Percentiles rank a stretch among this genome's conserved stretches.
phyloP scores from a whole-genome alignment of 2,888 invertebrate genomes.

The Dermolepida albohirtum region DNA sequence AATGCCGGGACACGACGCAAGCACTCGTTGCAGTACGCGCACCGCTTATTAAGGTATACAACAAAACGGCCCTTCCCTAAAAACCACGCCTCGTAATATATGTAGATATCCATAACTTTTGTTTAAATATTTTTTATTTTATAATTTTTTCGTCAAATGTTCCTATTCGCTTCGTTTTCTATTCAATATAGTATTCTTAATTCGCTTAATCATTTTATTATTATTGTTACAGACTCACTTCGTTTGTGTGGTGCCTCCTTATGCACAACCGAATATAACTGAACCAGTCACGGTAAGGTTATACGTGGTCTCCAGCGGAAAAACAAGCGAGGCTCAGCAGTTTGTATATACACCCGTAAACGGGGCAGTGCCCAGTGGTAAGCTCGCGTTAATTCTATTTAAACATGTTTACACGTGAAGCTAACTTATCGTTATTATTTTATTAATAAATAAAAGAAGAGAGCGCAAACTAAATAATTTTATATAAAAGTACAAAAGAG shows the following conservation, averaged over 20 bases:
- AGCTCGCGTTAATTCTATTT: conserved; percentile 58
- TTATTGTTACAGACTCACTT: conserved; percentile 79
- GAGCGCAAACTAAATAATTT: neutral
- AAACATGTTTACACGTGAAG: conserved; percentile 45
- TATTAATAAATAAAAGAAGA: conserved; percentile 38
- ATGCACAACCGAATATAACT: conserved; percentile 74
- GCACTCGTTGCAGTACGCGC: too few relatives aligned
- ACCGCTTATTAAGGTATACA: too few relatives aligned
- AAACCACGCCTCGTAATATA: too few relatives aligned
- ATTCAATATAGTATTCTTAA: too few relatives aligned
- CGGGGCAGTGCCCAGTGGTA: conserved; percentile 64
- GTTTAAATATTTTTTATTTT: too few relatives aligned
- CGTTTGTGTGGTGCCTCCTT: conserved; percentile 87
- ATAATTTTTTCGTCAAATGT: too few relatives aligned
- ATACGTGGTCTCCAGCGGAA: conserved; percentile 85
- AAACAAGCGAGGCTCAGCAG: conserved; percentile 86
- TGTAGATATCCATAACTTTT: too few relatives aligned
- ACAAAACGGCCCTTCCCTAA: too few relatives aligned
- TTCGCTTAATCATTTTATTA: neutral
- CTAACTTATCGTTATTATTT: conserved; percentile 59
- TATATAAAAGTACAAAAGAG: neutral
- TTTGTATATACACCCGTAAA: conserved; percentile 82
- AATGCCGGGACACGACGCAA: too few relatives aligned
- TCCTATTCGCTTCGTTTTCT: too few relatives aligned
- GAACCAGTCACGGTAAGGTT: conserved; percentile 82